These are phyloP conservation scores for Salvator merianae DNA, from an alignment of 2,113 vertebrate species.

Conservation along the genomic window DNA sequence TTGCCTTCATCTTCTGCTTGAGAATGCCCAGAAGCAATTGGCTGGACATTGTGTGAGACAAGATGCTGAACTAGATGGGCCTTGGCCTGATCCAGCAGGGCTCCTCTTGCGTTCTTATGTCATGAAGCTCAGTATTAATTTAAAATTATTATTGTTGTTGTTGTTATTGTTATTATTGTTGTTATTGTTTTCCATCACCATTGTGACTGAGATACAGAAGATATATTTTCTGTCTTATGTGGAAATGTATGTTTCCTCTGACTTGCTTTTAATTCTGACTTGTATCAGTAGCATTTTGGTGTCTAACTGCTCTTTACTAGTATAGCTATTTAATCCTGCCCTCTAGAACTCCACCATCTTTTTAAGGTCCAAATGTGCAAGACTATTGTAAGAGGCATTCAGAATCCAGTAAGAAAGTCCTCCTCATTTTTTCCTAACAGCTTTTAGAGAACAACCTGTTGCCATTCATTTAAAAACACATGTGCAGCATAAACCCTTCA, in stretches of 20 bases:
- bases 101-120: too few species aligned
- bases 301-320: background rate
- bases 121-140: too few species aligned
- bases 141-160: too few species aligned
- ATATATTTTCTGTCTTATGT: background rate
- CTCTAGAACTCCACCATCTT: background rate
- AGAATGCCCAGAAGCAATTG: too few species aligned
- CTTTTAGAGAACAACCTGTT: conserved; percentile 2
- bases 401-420: background rate
- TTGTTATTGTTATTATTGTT: too few species aligned
- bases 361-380: background rate
- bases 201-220: background rate
- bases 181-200: too few species aligned
- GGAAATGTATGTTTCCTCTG: too few species aligned
- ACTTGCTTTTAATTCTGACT: background rate
- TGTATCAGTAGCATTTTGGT: background rate
- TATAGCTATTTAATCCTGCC: background rate
- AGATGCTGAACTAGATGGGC: too few species aligned
- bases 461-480: background rate
- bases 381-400: background rate
- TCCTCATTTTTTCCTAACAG: background rate
- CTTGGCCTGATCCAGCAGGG: too few species aligned
- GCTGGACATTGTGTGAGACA: too few species aligned
- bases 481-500: background rate
- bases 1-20: too few species aligned